A percentile compares a stretch with the other conserved stretches of the same genome.
These are phyloP conservation scores for Cerceris rybyensis DNA, from an alignment of 2,888 invertebrate genomes.

Conservation along the genomic window DNA sequence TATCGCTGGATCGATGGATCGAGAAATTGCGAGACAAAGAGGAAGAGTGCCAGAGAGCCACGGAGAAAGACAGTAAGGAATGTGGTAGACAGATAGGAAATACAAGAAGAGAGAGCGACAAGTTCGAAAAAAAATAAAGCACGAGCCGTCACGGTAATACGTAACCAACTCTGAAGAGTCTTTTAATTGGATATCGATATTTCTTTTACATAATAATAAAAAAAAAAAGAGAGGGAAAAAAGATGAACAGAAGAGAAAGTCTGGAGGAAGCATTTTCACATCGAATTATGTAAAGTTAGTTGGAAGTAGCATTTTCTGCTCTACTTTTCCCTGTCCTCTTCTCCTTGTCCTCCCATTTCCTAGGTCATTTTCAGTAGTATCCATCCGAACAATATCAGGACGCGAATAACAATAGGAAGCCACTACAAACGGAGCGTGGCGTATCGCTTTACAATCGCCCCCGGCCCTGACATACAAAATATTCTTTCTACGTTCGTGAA, in stretches of 20 bases:
- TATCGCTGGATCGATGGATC: too few species aligned
- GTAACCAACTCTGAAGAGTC: too few species aligned
- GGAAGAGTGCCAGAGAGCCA: too few species aligned
- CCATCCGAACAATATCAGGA: slow-evolving; percentile 48
- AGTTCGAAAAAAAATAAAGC: too few species aligned
- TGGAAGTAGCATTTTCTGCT: slow-evolving; percentile 33
- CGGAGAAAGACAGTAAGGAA: too few species aligned
- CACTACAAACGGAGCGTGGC: slow-evolving; percentile 52
- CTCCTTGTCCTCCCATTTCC: slow-evolving; percentile 11
- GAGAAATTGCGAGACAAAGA: too few species aligned
- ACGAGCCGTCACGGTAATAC: too few species aligned
- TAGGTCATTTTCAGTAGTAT: slow-evolving; percentile 19
- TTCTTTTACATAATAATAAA: slow-evolving; percentile 30
- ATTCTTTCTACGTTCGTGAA: slow-evolving; percentile 34
- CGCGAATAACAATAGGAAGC: slow-evolving; percentile 49
- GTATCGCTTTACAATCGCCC: slow-evolving; percentile 58
- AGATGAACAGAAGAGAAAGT: background rate
- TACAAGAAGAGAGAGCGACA: too few species aligned
- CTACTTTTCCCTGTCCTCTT: slow-evolving; percentile 5
- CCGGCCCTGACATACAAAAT: slow-evolving; percentile 55
- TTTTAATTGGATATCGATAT: slow-evolving; percentile 32
- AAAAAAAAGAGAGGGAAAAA: slow-evolving; percentile 27
- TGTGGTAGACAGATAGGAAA: too few species aligned
- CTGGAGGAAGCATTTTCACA: slow-evolving; percentile 20
- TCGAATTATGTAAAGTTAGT: slow-evolving; percentile 47